Evolutionary conservation across 2,888 invertebrate genomes (phyloP), one percentile per base, ranked within the genome.

Genomic region (Biston betularia): DNA sequence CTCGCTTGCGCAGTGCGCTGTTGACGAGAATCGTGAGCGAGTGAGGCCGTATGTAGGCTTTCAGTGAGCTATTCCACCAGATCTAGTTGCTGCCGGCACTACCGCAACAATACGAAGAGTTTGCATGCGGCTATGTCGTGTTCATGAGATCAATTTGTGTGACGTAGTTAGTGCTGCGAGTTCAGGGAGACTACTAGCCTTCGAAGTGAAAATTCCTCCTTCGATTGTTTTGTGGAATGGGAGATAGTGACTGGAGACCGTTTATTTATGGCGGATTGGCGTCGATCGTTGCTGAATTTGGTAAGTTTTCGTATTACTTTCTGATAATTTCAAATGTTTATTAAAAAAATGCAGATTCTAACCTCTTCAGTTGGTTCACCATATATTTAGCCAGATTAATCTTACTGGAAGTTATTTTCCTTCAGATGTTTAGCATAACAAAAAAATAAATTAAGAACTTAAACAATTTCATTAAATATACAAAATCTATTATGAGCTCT

Each of bases 201-300:
- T 50, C 7, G 9, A 7, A 49, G 53, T 50, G 10, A 10, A 6
- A 44, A 14, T 14, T 15, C 11, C 53, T n/a, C 35, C 33, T 9
- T 33, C 10, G 10, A 48, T 42, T 24, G 35, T 69, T 72, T 73
- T 83, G 83, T 95, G 96, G 95, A 84, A 96, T 96, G 96, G 96
- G 96, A 94, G 95, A 96, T 88, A 94, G 95, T 83, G 97, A 97
- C 90, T 98, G 98, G 98, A 96, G 97, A 92, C 98, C 98, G 85
- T 99, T 98, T 94, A 94, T 98, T 81, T 98, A 98, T 94, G 98
- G 98, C 88, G 98, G 98, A 75, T 87, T 98, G 78, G 98, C 98
- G 87, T 98, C 98, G 74, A 97, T 98, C 80, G 96, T 97, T 76
- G 98, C 98, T 64, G 98, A 99, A 95, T 97, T 97, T 91, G 98